Conservation (phyloP, 2,888 invertebrate genomes). For the Girardia tigrina region DNA sequence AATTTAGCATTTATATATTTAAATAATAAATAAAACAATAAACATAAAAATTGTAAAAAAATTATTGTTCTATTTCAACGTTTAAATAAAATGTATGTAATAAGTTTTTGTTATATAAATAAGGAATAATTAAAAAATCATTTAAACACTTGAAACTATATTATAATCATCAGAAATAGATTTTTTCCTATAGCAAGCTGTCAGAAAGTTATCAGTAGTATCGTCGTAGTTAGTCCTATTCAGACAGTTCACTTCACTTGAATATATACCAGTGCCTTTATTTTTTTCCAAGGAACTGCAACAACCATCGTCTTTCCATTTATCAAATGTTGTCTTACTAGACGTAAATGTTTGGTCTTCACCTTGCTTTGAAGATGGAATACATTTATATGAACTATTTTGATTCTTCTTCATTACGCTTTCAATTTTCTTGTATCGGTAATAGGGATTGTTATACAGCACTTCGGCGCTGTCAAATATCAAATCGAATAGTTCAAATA, state of each 20-base stretch:
- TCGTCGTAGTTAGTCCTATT: neutral
- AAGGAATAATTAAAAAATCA: no score
- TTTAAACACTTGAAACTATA: neutral
- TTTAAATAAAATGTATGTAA: no score
- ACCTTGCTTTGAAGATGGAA: neutral
- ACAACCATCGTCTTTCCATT: neutral
- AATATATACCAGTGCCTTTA: neutral
- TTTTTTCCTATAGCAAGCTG: neutral
- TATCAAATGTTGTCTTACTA: neutral
- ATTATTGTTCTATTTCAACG: no score
- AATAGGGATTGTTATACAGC: neutral
- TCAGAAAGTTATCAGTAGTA: neutral
- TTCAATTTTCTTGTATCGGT: neutral
- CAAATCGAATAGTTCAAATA: slow-evolving; percentile 36
- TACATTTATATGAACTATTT: neutral
- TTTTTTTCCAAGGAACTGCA: neutral
- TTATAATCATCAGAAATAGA: neutral
- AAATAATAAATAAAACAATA: no score
- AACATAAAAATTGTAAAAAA: no score
- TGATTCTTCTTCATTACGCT: neutral
- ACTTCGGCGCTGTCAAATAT: slow-evolving; percentile 31
- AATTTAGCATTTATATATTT: no score
- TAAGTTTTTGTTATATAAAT: no score
- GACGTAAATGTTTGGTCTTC: neutral
- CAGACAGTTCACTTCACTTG: neutral